Conservation (phyloP, 2,888 invertebrate species). For the Phorcus lineatus region DNA sequence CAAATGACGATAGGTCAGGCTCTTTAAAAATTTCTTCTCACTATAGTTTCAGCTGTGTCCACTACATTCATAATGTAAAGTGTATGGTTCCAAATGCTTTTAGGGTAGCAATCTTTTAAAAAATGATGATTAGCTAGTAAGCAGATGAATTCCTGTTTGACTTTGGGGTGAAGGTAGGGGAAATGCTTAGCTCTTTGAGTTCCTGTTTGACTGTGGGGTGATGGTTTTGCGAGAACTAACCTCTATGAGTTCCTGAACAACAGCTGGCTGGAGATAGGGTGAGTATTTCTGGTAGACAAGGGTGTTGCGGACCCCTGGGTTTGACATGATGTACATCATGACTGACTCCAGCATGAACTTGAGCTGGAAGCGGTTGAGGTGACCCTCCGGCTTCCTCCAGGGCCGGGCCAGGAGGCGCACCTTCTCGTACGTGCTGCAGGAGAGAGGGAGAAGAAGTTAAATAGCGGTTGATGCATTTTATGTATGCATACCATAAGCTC, state of each 20-base stretch:
- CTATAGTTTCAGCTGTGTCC: no score
- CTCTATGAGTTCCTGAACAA: conserved; percentile 81
- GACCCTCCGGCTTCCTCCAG: conserved; percentile 86
- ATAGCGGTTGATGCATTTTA: neutral
- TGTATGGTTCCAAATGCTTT: no score
- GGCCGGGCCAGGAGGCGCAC: conserved; percentile 78
- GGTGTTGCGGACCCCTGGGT: conserved; percentile 80
- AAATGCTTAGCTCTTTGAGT: no score
- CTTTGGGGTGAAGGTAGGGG: no score
- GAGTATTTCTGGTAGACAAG: conserved; percentile 80
- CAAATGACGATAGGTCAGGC: no score
- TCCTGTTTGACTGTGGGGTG: neutral
- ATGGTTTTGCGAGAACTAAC: conserved; percentile 73
- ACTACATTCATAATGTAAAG: no score
- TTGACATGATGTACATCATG: conserved; percentile 81
- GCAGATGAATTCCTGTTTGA: no score
- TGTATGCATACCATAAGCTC: no score
- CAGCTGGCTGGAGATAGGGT: conserved; percentile 82
- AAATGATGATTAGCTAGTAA: no score
- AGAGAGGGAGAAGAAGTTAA: neutral
- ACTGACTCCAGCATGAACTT: conserved; percentile 83
- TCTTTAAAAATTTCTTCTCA: no score
- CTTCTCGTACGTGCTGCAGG: conserved; percentile 59
- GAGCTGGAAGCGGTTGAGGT: conserved; percentile 82
- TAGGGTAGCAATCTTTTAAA: no score